Base-by-base conservation (phyloP, 37 sponge, comb jelly and placozoan species). In the Oopsacas minuta region DNA sequence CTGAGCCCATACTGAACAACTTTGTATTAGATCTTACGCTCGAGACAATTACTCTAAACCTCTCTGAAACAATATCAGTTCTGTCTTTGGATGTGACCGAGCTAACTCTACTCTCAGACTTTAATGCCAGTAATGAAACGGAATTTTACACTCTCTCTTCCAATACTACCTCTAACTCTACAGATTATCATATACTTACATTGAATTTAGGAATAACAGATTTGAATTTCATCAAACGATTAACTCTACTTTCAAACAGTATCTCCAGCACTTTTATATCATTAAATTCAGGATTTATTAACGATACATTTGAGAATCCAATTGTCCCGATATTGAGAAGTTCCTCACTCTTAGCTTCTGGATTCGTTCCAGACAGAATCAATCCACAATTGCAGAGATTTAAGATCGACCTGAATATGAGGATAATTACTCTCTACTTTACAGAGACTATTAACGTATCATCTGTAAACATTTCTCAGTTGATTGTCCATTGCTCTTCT, bases 61-160 rank as follows among this genome's bases (percentile, higher is more conserved):
- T 95, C 87, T 90, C 96, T 38, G 96, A 95, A 49, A 92, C 96
- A 35, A 92, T 95, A 0, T 85, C 88, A 28, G 86, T 84, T 8
- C 81, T 81, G 28, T 10, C 23, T 36, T 88, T 94, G 37, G 88
- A 94, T 81, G 82, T 92, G 25, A 89, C 91, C 0, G 82, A 85
- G 25, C 86, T 92, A 36, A 90, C 88, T 1, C 75, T 94, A 37
- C 95, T 92, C 83, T 3, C 75, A 25, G 32, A 61, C 1, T 25
- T 5, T 25, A 42, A 42, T 17, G 49, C 49, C 49, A 61, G 28
- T 61, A 3, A 61, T n/a, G 28, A 3, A 10, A 25, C 22, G 22
- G 75, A 30, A 32, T 36, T 30, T 1, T 91, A 83, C 83, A 52
- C 88, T 28, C 86, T 95, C 15, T 92, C 93, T 38, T 91, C 91